These are phyloP conservation scores for Noctua pronuba DNA, from an alignment of 2,888 invertebrate species.

Conservation along the genomic window DNA sequence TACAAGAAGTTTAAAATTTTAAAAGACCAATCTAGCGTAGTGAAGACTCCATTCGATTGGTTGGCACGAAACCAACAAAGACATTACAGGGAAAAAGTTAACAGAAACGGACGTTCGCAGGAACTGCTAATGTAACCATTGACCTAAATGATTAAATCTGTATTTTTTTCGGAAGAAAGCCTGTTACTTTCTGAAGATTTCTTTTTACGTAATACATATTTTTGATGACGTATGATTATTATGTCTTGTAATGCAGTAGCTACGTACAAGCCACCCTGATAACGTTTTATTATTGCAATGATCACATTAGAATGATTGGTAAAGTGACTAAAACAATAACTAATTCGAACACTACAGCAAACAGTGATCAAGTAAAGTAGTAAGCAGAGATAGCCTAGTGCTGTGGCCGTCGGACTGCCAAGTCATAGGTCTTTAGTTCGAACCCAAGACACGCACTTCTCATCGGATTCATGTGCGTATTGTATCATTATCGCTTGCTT, in stretches of 20 bases:
- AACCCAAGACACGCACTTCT: no score
- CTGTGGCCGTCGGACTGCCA: no score
- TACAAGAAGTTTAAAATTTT: constrained; percentile 37
- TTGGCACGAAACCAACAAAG: constrained; percentile 61
- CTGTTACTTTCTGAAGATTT: background rate
- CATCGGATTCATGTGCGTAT: no score
- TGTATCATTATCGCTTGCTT: no score
- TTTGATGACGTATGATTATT: background rate
- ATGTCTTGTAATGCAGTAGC: background rate
- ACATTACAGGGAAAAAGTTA: constrained; percentile 48
- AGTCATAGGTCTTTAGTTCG: no score
- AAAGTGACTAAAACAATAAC: background rate
- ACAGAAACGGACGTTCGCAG: constrained; percentile 43
- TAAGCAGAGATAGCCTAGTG: no score
- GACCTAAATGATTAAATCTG: constrained; percentile 49
- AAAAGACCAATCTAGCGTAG: constrained; percentile 36
- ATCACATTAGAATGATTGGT: background rate
- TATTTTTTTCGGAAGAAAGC: background rate
- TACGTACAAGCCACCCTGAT: background rate
- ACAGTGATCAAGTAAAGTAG: no score
- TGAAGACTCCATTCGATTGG: constrained; percentile 46
- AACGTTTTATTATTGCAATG: background rate
- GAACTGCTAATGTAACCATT: constrained; percentile 53
- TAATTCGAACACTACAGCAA: background rate
- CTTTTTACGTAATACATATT: background rate